A percentile compares a stretch with the other conserved stretches of the same genome.
Evolutionary conservation across 2,797 vertebrate species (phyloP).

Genomic region (Nasua narica): DNA sequence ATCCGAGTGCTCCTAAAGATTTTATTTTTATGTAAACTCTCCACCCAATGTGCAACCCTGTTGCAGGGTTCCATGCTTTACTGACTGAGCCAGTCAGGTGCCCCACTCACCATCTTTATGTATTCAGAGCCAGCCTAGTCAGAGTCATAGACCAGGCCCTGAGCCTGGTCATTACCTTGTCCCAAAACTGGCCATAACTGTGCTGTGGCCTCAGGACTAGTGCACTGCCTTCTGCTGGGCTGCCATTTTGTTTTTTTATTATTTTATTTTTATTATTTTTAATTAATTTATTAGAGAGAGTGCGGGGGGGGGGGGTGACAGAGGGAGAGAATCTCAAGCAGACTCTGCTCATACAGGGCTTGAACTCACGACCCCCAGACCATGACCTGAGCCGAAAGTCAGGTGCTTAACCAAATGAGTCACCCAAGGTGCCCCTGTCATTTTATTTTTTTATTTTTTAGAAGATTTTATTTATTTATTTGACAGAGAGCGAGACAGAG

Average conservation of each 20-base stretch:
- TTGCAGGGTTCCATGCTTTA: not conserved
- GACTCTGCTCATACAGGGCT: too few species aligned
- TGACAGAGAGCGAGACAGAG: too few species aligned
- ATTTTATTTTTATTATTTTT: not conserved
- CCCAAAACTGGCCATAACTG: not conserved
- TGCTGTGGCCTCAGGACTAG: not conserved
- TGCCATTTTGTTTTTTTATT: not conserved
- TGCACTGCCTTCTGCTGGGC: not conserved
- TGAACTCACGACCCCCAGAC: too few species aligned
- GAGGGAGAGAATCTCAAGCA: too few species aligned
- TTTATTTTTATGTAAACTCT: not conserved
- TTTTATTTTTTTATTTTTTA: too few species aligned
- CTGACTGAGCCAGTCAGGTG: not conserved
- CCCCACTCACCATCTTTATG: slow-evolving; percentile 78
- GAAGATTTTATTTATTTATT: too few species aligned
- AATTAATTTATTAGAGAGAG: too few species aligned
- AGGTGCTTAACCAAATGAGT: too few species aligned
- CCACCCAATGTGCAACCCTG: not conserved
- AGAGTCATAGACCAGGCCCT: not conserved
- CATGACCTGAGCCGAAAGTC: too few species aligned
- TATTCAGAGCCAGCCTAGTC: not conserved
- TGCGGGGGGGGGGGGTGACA: too few species aligned
- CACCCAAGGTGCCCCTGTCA: too few species aligned
- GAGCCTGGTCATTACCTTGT: rapidly evolving
- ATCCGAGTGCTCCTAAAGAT: too few species aligned